Base-by-base conservation (phyloP, 1,140 invertebrate species). In the Tenebrio molitor region DNA sequence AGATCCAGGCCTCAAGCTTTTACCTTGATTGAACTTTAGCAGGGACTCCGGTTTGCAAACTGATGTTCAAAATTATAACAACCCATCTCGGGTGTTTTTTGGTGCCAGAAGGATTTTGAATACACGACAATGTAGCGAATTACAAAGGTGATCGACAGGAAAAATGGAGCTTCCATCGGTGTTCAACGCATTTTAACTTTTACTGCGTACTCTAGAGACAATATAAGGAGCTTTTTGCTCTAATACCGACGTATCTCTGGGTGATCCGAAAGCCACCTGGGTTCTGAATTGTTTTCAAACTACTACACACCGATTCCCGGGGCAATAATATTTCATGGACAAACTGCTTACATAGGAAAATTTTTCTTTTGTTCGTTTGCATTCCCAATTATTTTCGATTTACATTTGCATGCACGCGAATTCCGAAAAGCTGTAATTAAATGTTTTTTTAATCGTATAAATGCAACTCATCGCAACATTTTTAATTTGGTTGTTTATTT, bases 221-320 rank as follows among this genome's bases (percentile, higher is more conserved):
- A n/a, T 46, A 15, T 29, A 58, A 58, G 50, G 23, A 58, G 50
- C 50, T 58, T 58, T 58, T 14, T 5, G 4, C 7, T 12, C 12
- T 53, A 53, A 53, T 53, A 23, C 46, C 46, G 0, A 53, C 12
- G 21, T 29, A 53, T 25, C 46, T 25, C 46, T 29, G 12, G 50
- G 50, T 58, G 50, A 58, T 58, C 50, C 23, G 12, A 58, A 53
- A 58, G 23, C 50, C 50, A 58, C 50, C 50, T 58, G 50, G 29
- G 50, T 23, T 58, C 50, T 23, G 29, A 33, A 58, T 58, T 58
- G 50, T 58, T 58, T 25, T 58, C 50, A 58, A 58, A 58, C 50
- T 58, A 58, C 50, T 29, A 14, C 10, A 12, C 29, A 12, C 36
- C n/a, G 25, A 39, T 39, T 12, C 36, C 36, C n/a, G 36, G 44